phyloP scores from a whole-genome alignment of 2,888 invertebrate genomes.

The Drosophila ochracea region DNA sequence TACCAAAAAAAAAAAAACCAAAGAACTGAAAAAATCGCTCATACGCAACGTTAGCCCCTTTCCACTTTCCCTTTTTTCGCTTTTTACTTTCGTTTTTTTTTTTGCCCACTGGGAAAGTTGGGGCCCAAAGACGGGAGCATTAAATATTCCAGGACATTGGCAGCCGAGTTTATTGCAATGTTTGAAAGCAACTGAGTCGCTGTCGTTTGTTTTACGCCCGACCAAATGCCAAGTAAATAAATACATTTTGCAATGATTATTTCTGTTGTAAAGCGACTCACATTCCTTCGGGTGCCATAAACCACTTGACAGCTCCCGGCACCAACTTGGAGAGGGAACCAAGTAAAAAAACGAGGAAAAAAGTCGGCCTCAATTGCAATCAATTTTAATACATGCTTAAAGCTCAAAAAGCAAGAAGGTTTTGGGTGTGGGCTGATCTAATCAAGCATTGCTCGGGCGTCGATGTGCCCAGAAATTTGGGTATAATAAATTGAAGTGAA shows the following conservation, averaged over 20 bases:
- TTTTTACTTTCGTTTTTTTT: background rate
- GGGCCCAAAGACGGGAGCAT: slow-evolving; percentile 32
- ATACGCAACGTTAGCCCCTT: slow-evolving; percentile 57
- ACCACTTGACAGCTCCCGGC: slow-evolving; percentile 50
- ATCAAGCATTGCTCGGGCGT: slow-evolving; percentile 4
- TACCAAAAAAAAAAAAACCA: slow-evolving; percentile 9
- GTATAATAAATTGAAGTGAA: slow-evolving; percentile 13
- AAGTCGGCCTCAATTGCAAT: slow-evolving; percentile 64
- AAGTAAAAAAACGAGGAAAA: background rate
- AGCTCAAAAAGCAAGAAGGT: slow-evolving; percentile 24
- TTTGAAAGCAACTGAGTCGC: slow-evolving; percentile 16
- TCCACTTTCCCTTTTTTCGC: background rate
- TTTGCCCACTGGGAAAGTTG: slow-evolving; percentile 4
- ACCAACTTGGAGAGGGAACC: background rate
- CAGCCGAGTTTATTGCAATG: slow-evolving; percentile 53
- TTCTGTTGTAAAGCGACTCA: slow-evolving; percentile 51
- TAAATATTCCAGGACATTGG: slow-evolving; percentile 67
- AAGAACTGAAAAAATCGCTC: slow-evolving; percentile 55
- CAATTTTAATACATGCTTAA: slow-evolving; percentile 61
- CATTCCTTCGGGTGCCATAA: slow-evolving; percentile 74
- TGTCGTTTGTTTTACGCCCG: slow-evolving; percentile 24
- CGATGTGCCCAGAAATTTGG: slow-evolving; percentile 19
- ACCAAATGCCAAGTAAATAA: slow-evolving; percentile 48
- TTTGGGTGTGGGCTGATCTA: slow-evolving; percentile 14
- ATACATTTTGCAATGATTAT: slow-evolving; percentile 72